Evolutionary conservation across 2,113 vertebrate genomes (phyloP).

Genomic region (Charadrius vociferus): DNA sequence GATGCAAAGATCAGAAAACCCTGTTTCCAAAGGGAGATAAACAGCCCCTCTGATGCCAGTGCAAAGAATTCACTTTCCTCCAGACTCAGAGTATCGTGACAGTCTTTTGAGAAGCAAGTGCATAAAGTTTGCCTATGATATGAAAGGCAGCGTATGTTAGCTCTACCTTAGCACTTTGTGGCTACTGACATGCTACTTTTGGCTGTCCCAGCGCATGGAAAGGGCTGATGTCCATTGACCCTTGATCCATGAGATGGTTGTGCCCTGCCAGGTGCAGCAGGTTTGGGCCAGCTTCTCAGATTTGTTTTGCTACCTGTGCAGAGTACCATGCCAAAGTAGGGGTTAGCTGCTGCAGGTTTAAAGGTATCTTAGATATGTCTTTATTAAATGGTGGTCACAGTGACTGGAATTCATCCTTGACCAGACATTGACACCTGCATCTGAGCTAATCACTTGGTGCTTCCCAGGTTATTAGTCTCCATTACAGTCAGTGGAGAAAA

Average conservation of each 20-base stretch:
- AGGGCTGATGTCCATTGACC: not conserved
- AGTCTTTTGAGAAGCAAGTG: not conserved
- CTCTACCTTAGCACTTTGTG: not conserved
- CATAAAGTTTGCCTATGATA: accelerated
- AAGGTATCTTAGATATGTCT: not conserved
- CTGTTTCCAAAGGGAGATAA: not conserved
- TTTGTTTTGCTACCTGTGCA: not conserved
- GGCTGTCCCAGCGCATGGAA: not conserved
- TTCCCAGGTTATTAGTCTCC: not conserved
- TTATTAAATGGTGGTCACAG: conserved; percentile 3
- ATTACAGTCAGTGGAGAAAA: conserved; percentile 44
- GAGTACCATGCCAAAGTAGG: not conserved
- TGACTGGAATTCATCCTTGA: conserved; percentile 43
- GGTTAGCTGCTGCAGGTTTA: not conserved
- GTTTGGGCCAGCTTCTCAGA: not conserved
- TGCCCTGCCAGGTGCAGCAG: accelerated
- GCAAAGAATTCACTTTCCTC: not conserved
- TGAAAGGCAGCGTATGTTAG: accelerated
- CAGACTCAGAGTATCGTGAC: not conserved
- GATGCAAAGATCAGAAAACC: not conserved
- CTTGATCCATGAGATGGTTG: not conserved
- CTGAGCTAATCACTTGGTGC: not conserved
- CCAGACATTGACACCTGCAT: not conserved
- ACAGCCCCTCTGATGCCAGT: not conserved
- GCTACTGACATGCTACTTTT: not conserved